These are phyloP conservation scores for Squalus acanthias DNA, from an alignment of 2,797 vertebrate species.

Conservation along the genomic window DNA sequence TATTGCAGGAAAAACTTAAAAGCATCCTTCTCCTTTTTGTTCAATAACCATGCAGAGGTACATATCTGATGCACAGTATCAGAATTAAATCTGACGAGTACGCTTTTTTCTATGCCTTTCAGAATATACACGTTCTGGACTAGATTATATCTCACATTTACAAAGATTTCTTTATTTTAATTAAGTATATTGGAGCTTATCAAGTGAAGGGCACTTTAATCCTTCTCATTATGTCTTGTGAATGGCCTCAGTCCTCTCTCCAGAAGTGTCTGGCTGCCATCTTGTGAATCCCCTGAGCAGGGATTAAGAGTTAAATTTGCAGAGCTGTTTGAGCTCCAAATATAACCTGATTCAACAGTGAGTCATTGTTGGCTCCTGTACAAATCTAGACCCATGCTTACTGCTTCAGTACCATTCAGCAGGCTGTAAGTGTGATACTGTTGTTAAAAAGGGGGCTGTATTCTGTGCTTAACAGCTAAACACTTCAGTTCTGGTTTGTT, in stretches of 20 bases:
- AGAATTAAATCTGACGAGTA: not conserved
- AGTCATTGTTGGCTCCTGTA: constrained; percentile 1
- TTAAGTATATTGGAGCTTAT: not conserved
- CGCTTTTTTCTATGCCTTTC: not conserved
- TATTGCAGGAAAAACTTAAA: not conserved
- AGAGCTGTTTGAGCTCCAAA: not conserved
- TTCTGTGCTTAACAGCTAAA: not conserved
- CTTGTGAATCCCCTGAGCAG: not conserved
- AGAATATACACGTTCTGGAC: not conserved
- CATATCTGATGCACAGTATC: not conserved
- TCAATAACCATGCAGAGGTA: not conserved
- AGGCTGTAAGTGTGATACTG: not conserved
- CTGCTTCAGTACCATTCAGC: not conserved
- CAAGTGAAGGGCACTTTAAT: not conserved
- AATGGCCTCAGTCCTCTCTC: not conserved
- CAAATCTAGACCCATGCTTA: not conserved
- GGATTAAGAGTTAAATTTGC: not conserved
- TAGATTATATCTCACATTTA: not conserved
- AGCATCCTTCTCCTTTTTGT: not conserved
- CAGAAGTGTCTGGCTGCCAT: not conserved
- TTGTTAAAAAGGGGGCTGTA: not conserved
- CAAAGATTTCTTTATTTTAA: not conserved
- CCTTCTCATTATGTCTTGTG: not conserved
- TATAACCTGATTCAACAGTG: not conserved
- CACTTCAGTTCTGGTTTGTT: not conserved